Base-by-base conservation (phyloP, 2,113 vertebrate species). In the Gymnobelideus leadbeateri region DNA sequence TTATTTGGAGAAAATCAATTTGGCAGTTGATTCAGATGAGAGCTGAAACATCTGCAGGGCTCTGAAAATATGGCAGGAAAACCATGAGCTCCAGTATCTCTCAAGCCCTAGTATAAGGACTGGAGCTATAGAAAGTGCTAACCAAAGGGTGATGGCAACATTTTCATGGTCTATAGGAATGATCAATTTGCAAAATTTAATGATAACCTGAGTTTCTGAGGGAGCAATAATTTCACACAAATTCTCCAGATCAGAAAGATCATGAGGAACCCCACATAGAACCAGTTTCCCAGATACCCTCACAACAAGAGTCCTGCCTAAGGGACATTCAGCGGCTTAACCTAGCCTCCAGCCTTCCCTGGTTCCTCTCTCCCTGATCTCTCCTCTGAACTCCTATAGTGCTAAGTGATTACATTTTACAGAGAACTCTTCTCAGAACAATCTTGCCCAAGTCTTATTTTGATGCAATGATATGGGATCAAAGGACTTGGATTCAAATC, bases 1-100 rank as follows among this genome's bases (percentile, higher is more conserved):
- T 84, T n/a, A 43, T 43, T 84, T 84, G 68, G 68, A 84, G n/a
- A 84, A 84, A 84, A 84, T 84, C 68, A 84, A 84, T 84, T 84
- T 84, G n/a, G 68, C 68, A 84, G 5, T 19, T 43, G 68, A 43
- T 84, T 37, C n/a, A 84, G 68, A 84, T 43, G 68, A 43, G 68
- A 84, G 1, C n/a, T 23, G n/a, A 84, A 84, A 84, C 68, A 84
- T 84, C 68, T 84, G 68, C 68, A 84, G 19, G n/a, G 16, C 68
- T 84, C 19, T 84, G 37, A 84, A 84, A 84, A 84, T 43, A 43
- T 84, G 68, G 37, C n/a, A 84, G 68, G n/a, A 43, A 84, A 84
- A 84, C 43, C 68, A 84, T 84, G 68, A 6, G n/a, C n/a, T 84
- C n/a, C n/a, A n/a, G n/a, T 21, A 5, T 43, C 68, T 84, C n/a